Evolutionary conservation across 2,888 invertebrate genomes (phyloP).

Genomic region (Capitulum mitella): DNA sequence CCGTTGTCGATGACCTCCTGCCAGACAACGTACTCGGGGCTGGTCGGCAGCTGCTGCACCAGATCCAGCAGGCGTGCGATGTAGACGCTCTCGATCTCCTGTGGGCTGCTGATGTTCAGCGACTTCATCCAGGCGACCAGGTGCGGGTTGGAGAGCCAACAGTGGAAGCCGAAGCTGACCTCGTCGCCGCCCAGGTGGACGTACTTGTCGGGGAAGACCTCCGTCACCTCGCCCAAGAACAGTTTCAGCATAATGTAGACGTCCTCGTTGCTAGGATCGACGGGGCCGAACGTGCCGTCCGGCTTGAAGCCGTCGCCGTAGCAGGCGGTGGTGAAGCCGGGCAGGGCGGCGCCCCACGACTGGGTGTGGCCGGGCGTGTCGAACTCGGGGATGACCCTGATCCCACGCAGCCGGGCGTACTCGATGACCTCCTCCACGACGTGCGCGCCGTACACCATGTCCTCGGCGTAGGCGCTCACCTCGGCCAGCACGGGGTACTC

Average conservation of each 20-base stretch:
- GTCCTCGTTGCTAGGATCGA: conserved; percentile 61
- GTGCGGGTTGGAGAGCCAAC: conserved; percentile 54
- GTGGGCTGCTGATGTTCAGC: neutral
- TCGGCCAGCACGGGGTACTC: conserved; percentile 69
- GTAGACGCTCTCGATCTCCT: conserved; percentile 58
- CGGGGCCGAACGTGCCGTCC: conserved; percentile 63
- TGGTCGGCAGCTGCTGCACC: conserved; percentile 44
- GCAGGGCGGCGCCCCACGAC: conserved; percentile 74
- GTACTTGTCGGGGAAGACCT: conserved; percentile 68
- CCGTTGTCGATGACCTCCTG: conserved; percentile 80
- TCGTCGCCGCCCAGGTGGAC: conserved; percentile 93
- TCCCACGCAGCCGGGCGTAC: conserved; percentile 68
- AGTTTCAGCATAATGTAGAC: conserved; percentile 60
- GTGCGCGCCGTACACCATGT: conserved; percentile 56
- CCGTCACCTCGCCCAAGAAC: conserved; percentile 60
- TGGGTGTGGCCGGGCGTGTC: conserved; percentile 81
- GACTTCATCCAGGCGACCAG: conserved; percentile 20
- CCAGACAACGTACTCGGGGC: conserved; percentile 53
- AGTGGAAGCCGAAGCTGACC: conserved; percentile 58
- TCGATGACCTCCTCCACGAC: conserved; percentile 62
- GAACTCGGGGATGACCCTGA: conserved; percentile 82
- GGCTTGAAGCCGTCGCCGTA: conserved; percentile 44
- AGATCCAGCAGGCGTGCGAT: conserved; percentile 55
- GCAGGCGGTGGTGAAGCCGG: conserved; percentile 66
- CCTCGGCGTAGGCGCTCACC: conserved; percentile 31